phyloP scores from a whole-genome alignment of 1,140 invertebrate genomes.

The Zaprionus lachaisei region DNA sequence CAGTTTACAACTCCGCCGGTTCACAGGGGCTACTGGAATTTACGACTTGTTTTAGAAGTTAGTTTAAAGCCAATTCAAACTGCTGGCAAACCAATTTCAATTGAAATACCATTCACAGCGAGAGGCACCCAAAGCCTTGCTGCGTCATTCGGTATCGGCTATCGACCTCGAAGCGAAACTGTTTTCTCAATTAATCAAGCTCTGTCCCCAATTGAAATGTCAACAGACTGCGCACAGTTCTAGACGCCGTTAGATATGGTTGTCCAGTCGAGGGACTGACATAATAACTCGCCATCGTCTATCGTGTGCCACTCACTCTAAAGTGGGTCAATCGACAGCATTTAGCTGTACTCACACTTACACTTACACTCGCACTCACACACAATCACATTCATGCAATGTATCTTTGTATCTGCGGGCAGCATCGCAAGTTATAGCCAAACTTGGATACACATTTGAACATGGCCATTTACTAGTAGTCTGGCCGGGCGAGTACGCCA shows the following conservation, averaged over 20 bases:
- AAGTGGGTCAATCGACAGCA: slow-evolving; percentile 77
- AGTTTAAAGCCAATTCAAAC: slow-evolving; percentile 14
- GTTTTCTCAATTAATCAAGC: slow-evolving; percentile 54
- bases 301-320: slow-evolving; percentile 30
- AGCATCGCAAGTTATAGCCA: slow-evolving; percentile 58
- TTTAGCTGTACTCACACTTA: slow-evolving; percentile 57
- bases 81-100: slow-evolving; percentile 4
- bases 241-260: slow-evolving; percentile 28
- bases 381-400: too few relatives aligned
- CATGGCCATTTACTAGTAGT: slow-evolving; percentile 50
- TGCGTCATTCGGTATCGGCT: slow-evolving; percentile 29
- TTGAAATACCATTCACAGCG: slow-evolving; percentile 28
- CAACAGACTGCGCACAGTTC: slow-evolving; percentile 43
- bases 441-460: slow-evolving; percentile 56
- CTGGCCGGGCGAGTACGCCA: slow-evolving; percentile 5
- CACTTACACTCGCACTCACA: slow-evolving; percentile 13
- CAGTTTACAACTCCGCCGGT: slow-evolving; percentile 53
- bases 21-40: slow-evolving; percentile 16
- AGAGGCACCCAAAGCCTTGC: slow-evolving; percentile 19
- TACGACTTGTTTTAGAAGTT: slow-evolving; percentile 4
- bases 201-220: slow-evolving; percentile 74
- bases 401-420: slow-evolving; percentile 46
- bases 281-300: slow-evolving; percentile 56
- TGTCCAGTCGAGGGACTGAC: slow-evolving; percentile 46
- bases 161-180: slow-evolving; percentile 21